phyloP scores from a whole-genome alignment of 2,888 invertebrate genomes.

The Euproctis similis region DNA sequence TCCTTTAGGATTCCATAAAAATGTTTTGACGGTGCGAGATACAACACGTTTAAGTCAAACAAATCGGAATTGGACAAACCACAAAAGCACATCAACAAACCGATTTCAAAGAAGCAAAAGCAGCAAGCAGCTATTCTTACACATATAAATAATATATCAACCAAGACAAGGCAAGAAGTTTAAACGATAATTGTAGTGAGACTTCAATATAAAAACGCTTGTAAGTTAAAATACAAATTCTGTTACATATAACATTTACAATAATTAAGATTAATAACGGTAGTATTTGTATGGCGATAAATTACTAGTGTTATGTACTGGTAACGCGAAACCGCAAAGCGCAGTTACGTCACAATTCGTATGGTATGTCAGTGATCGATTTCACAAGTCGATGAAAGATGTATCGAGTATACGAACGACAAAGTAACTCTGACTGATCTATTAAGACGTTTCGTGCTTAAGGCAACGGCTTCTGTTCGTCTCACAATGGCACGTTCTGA shows the following conservation, averaged over 20 bases:
- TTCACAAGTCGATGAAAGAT: conserved; percentile 39
- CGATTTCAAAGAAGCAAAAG: no score
- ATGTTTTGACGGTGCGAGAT: no score
- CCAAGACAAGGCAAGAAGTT: no score
- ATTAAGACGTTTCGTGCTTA: conserved; percentile 37
- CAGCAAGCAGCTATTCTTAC: no score
- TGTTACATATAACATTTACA: conserved; percentile 8
- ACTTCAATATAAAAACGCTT: no score
- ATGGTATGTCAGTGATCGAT: conserved; percentile 42
- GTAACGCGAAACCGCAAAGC: conserved; percentile 35
- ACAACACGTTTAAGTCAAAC: no score
- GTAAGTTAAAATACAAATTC: no score
- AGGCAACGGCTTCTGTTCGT: conserved; percentile 32
- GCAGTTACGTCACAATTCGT: conserved; percentile 44
- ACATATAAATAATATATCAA: no score
- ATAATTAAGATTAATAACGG: conserved; percentile 24
- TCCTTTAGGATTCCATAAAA: no score
- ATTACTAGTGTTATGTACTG: conserved; percentile 39
- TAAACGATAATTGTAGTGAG: no score
- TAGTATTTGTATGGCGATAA: conserved; percentile 43
- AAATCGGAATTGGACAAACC: no score
- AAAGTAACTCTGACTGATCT: conserved; percentile 30
- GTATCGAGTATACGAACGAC: conserved; percentile 31
- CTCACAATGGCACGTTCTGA: conserved; percentile 39
- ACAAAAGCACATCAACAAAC: no score